A percentile compares a stretch with the other conserved stretches of the same genome.
Conservation (phyloP, 2,888 invertebrate genomes). For the Drosophila melanosoma region DNA sequence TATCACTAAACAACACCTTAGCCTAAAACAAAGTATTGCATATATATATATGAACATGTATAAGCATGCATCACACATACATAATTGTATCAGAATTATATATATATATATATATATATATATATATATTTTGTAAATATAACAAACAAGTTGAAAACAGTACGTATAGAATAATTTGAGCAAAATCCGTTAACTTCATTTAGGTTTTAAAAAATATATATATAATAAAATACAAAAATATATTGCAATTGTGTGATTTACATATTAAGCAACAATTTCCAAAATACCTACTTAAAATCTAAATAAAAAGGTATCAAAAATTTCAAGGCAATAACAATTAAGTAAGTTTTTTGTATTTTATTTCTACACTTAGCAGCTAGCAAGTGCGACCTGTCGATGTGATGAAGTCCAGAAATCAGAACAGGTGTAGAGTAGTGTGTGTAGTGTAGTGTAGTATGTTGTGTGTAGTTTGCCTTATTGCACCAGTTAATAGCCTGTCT, state of each 20-base stretch:
- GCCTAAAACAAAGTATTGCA: conserved; percentile 75
- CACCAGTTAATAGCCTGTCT: conserved; percentile 83
- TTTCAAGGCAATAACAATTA: conserved; percentile 74
- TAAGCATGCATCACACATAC: neutral
- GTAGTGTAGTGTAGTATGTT: neutral
- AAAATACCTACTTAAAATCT: conserved; percentile 73
- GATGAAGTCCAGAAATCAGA: conserved; percentile 14
- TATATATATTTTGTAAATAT: conserved; percentile 44
- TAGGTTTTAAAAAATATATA: conserved; percentile 15
- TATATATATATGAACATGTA: conserved; percentile 35
- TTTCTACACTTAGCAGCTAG: conserved; percentile 60
- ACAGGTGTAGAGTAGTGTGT: conserved; percentile 7
- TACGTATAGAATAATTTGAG: conserved; percentile 55
- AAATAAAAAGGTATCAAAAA: conserved; percentile 70
- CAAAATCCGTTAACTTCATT: conserved; percentile 61
- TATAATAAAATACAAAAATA: conserved; percentile 48
- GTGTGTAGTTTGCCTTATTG: conserved; percentile 40
- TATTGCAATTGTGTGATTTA: conserved; percentile 67
- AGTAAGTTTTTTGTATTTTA: conserved; percentile 58
- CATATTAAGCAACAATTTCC: conserved; percentile 79
- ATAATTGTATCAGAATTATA: conserved; percentile 15
- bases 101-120: conserved; percentile 28
- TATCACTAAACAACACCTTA: conserved; percentile 73
- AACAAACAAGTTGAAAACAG: conserved; percentile 56
- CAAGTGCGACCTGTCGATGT: conserved; percentile 56